Evolutionary conservation across 2,797 vertebrate genomes (phyloP), one percentile per base, ranked within the genome.

Genomic region (Bovichtus variegatus): DNA sequence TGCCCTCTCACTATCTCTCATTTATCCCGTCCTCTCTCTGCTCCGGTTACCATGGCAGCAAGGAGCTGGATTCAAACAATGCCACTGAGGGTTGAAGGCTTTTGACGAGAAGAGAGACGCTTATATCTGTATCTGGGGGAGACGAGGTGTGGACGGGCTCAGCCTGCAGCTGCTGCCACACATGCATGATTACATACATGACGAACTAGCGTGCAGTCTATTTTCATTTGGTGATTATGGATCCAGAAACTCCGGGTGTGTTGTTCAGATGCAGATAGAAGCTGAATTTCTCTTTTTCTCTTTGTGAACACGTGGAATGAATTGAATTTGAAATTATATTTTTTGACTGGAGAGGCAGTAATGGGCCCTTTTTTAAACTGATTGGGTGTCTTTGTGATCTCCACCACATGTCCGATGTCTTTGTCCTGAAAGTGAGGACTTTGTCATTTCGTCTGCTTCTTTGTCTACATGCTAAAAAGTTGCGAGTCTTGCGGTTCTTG

Each of bases 31-130:
- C 83, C 80, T 83, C 57, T 88, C 84, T 86, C 80, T 51, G 71
- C 65, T 84, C 54, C 18, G 74, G 93, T 94, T 93, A 54, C 92
- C 92, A 94, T 95, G 89, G 89, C 86, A 89, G 90, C 93, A 86
- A 78, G 68, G 87, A 90, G 87, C 85, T 80, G 63, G 86, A 85
- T 76, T 91, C 91, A 94, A 93, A 93, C 91, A 92, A 87, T 88
- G 86, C 71, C 58, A 76, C 65, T 13, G 75, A 91, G 71, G 81
- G 81, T 68, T 81, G 81, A 80, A 84, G 87, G 87, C 78, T 60
- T 81, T 76, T 84, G 85, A 83, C 29, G 31, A 85, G 76, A 81
- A 64, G 71, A 83, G 75, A 84, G 63, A n/a, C 19, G 4, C 70
- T 47, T 57, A 5, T 61, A 64, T 83, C 62, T 66, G 61, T 73